phyloP scores from a whole-genome alignment of 2,888 invertebrate species.

The Machimus atricapillus region DNA sequence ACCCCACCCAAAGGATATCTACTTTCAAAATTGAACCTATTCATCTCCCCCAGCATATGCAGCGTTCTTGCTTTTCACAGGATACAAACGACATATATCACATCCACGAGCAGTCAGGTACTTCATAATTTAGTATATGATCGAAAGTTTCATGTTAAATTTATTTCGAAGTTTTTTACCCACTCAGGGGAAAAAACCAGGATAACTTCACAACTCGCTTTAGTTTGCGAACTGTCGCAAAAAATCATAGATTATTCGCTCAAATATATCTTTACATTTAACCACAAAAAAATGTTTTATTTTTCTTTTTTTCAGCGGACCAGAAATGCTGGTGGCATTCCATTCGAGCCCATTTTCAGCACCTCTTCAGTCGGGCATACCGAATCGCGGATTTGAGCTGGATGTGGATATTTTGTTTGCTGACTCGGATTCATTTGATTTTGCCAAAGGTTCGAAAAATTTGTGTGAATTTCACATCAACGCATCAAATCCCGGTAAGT shows the following conservation, averaged over 20 bases:
- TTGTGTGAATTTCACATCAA: conserved; percentile 78
- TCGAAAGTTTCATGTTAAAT: background rate
- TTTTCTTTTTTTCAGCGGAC: conserved; percentile 66
- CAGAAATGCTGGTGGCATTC: conserved; percentile 87
- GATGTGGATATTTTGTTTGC: conserved; percentile 88
- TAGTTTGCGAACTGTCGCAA: background rate
- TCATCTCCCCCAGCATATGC: background rate
- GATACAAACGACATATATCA: background rate
- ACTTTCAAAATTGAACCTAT: background rate
- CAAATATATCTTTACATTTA: background rate
- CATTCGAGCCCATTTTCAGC: conserved; percentile 85
- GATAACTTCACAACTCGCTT: background rate
- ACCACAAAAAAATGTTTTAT: background rate
- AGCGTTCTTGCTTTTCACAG: background rate
- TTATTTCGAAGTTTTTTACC: background rate
- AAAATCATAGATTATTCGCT: background rate
- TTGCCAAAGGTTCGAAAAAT: conserved; percentile 67
- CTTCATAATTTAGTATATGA: background rate
- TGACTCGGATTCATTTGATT: conserved; percentile 86
- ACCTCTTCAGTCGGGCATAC: conserved; percentile 72
- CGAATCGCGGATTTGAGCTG: conserved; percentile 82
- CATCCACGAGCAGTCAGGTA: background rate
- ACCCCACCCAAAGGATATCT: background rate
- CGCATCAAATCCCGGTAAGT: conserved; percentile 68
- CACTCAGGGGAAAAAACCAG: background rate